Evolutionary conservation across 1,140 invertebrate genomes (phyloP).

Genomic region (Drosophila suzukii): DNA sequence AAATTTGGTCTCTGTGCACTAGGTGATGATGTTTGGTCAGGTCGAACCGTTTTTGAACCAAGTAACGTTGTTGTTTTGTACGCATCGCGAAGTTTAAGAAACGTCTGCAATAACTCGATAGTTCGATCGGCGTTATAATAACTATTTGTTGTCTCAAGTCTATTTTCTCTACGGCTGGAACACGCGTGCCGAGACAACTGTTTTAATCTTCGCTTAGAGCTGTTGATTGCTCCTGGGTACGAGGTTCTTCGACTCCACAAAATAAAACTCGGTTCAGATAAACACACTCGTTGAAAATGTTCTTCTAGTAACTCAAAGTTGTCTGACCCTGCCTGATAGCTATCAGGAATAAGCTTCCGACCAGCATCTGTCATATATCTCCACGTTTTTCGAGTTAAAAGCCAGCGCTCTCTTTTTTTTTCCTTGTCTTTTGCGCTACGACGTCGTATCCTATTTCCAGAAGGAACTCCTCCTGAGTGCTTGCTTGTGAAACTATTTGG

Average conservation of each 20-base stretch:
- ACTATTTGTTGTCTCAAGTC: conserved; percentile 84
- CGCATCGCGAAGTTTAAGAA: conserved; percentile 65
- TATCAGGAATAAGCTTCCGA: conserved; percentile 92
- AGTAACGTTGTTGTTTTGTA: conserved; percentile 67
- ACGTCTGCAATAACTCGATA: conserved; percentile 66
- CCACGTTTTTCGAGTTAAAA: conserved; percentile 94
- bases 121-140: conserved; percentile 53
- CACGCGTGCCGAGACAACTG: conserved; percentile 48
- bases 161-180: conserved; percentile 84
- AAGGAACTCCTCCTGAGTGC: neutral
- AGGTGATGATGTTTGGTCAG: conserved; percentile 73
- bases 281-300: conserved; percentile 93
- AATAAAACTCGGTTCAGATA: conserved; percentile 90
- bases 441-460: conserved; percentile 33
- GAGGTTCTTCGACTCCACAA: conserved; percentile 91
- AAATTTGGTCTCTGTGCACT: conserved; percentile 57
- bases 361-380: conserved; percentile 95
- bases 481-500: neutral
- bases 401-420: conserved; percentile 90
- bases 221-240: conserved; percentile 88
- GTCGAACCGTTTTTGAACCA: conserved; percentile 68
- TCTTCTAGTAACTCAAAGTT: conserved; percentile 92
- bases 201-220: conserved; percentile 85
- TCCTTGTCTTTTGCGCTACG: conserved; percentile 64
- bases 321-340: conserved; percentile 88